Evolutionary conservation across 2,888 invertebrate species (phyloP), one percentile per base, ranked within the genome.

Genomic region (Leptopterna dolabrata): DNA sequence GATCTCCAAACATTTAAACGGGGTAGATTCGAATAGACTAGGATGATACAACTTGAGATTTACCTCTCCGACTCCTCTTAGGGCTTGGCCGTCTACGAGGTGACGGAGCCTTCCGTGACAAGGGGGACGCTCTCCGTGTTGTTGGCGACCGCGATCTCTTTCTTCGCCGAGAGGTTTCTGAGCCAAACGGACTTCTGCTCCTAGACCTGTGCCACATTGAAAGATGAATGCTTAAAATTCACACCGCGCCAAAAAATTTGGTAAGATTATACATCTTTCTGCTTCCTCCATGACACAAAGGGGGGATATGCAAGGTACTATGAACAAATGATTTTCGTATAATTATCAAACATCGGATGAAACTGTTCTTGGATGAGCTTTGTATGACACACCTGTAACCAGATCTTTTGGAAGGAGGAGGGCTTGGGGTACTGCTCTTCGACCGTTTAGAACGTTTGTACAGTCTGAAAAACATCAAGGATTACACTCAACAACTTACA

Each of bases 111-210:
- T 87, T 87, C n/a, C 86, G 91, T 11, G 92, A 92, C 43, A 91
- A 91, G 9, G 92, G 91, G 4, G 92, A 91, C 24, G 90, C 90
- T 87, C 92, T 92, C 88, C 92, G 90, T 88, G 91, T 91, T 88
- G 91, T 91, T 4, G 90, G 89, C 27, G 90, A 89, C 30, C 89
- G 78, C 36, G 90, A 90, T 30, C 89, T 76, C 19, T 89, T 88
- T 73, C 88, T 80, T 30, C 88, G 45, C 27, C 87, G 83, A 36
- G 89, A 88, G 4, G 88, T 87, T 7, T 86, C 78, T 16, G 78
- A 80, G 63, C 76, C 78, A 36, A 82, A 87, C n/a, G 90, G 89
- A 78, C 90, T 90, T 36, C 90, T 88, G 88, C 90, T 90, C 73
- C 90, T 88, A 27, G 90, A 90, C 63, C 90, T 90, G 41, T 6